These are phyloP conservation scores for Aphidius ervi DNA, from an alignment of 1,140 invertebrate genomes.

Conservation along the genomic window DNA sequence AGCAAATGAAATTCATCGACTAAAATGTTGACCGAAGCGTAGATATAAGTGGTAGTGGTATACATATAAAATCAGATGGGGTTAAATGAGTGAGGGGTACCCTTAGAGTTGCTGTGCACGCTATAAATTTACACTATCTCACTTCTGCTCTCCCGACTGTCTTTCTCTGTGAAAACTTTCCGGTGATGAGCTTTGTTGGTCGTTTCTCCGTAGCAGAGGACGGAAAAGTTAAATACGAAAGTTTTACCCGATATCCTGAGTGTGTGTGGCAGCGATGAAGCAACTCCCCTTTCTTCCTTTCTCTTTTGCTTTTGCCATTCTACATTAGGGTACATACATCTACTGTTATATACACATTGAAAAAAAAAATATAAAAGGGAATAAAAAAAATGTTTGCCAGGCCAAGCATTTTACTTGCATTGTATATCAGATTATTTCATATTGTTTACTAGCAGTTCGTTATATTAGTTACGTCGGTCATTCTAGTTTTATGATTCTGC, in stretches of 20 bases:
- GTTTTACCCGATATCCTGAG: constrained; percentile 49
- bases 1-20: no score
- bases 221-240: constrained; percentile 53
- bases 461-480: no score
- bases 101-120: constrained; percentile 21
- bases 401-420: no score
- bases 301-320: constrained; percentile 25
- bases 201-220: constrained; percentile 42
- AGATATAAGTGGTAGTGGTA: constrained; percentile 6
- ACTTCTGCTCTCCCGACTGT: constrained; percentile 27
- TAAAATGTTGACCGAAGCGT: background rate
- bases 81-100: background rate
- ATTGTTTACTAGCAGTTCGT: no score
- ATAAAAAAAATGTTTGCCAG: no score
- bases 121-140: constrained; percentile 19
- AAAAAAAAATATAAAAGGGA: no score
- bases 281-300: constrained; percentile 1
- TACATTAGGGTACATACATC: background rate
- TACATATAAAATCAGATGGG: background rate
- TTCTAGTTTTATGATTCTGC: no score
- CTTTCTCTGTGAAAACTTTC: constrained; percentile 51
- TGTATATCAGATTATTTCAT: no score
- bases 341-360: no score
- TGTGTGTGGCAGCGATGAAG: constrained; percentile 28
- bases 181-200: constrained; percentile 52